A percentile compares a stretch with the other conserved stretches of the same genome.
These are phyloP conservation scores for Heliocidaris tuberculata DNA, from an alignment of 35 echinoderm and acorn worm species.

Conservation along the genomic window DNA sequence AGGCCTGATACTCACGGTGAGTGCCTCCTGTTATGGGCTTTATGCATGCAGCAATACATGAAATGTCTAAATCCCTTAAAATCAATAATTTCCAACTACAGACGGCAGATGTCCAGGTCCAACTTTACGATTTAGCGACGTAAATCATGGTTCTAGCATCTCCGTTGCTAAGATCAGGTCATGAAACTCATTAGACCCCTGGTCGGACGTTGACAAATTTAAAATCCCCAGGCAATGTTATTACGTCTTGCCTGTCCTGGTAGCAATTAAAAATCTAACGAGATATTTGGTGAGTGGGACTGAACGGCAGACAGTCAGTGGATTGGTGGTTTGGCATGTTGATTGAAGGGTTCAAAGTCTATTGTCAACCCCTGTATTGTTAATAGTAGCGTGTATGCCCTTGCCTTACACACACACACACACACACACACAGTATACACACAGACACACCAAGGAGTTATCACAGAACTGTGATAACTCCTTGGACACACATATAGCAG, in stretches of 20 bases:
- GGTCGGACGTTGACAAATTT: not conserved
- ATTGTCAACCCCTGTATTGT: not conserved
- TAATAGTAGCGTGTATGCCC: not conserved
- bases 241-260: not conserved
- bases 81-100: not conserved
- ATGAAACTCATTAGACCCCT: not conserved
- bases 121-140: not conserved
- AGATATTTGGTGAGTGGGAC: conserved; percentile 20
- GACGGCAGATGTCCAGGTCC: not conserved
- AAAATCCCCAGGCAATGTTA: not conserved
- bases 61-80: not conserved
- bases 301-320: not conserved
- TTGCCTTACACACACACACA: not conserved
- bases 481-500: not conserved
- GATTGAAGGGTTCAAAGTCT: conserved; percentile 24
- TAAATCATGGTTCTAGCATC: not conserved
- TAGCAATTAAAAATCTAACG: conserved; percentile 3
- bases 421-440: not conserved
- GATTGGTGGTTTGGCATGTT: not conserved
- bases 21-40: not conserved
- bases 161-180: not conserved
- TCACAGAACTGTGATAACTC: too few relatives aligned
- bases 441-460: too few relatives aligned
- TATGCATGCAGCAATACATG: not conserved
- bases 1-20: not conserved